A percentile compares a stretch with the other conserved stretches of the same genome.
Evolutionary conservation across 64 coral and sea anemone genomes (phyloP).

Genomic region (Montipora efflorescens): DNA sequence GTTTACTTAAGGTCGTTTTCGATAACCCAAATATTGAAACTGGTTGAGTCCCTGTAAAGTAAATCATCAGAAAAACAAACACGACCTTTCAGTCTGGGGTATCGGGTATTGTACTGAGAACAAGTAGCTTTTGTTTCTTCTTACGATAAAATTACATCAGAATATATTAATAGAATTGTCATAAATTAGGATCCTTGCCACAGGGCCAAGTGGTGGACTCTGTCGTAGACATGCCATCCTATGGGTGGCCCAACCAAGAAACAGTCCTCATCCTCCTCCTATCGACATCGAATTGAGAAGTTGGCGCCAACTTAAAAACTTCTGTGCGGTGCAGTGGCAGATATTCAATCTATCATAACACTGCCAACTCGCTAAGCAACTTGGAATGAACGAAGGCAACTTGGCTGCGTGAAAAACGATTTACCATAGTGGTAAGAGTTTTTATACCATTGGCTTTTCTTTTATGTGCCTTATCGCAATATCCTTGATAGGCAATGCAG

Average conservation of each 20-base stretch:
- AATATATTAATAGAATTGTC: not conserved
- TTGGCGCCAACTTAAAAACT: not conserved
- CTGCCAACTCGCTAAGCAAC: not conserved
- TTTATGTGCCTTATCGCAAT: not conserved
- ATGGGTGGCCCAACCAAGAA: not conserved
- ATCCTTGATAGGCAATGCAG: not conserved
- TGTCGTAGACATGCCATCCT: not conserved
- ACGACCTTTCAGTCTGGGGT: no score
- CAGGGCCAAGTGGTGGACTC: not conserved
- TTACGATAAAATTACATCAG: not conserved
- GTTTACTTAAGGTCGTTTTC: no score
- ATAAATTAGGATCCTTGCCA: not conserved
- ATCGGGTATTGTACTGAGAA: no score
- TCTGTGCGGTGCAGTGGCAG: not conserved
- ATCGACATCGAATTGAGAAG: not conserved
- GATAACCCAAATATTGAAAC: no score
- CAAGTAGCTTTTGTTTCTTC: not conserved
- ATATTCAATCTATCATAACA: not conserved
- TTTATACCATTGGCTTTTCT: not conserved
- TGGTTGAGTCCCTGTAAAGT: no score
- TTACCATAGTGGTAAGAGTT: not conserved
- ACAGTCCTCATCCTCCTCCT: not conserved
- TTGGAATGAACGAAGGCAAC: not conserved
- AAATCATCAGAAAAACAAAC: no score
- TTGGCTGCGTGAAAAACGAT: not conserved